Evolutionary conservation across 1,140 invertebrate genomes (phyloP).

Genomic region (Drusus annulatus): DNA sequence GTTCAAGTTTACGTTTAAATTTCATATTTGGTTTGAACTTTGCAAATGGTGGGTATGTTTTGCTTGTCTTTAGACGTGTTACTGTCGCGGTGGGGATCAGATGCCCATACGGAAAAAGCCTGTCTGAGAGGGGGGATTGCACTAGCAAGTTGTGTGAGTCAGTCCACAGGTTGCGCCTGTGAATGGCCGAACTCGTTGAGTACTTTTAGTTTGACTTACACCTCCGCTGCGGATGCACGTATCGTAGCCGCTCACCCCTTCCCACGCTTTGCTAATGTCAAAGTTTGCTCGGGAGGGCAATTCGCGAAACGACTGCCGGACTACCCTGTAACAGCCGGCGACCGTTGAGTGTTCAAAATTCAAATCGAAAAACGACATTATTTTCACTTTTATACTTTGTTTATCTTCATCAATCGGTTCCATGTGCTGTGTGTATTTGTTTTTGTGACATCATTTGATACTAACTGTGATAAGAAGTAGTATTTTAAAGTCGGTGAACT

Average conservation of each 20-base stretch:
- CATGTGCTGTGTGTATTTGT: constrained; percentile 25
- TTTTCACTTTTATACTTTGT: constrained; percentile 11
- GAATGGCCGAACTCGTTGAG: constrained; percentile 27
- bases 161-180: constrained; percentile 27
- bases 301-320: background rate
- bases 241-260: constrained; percentile 4
- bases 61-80: background rate
- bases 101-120: constrained; percentile 20
- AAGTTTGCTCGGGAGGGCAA: constrained; percentile 44
- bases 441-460: constrained; percentile 34
- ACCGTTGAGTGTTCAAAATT: constrained; percentile 19
- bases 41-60: background rate
- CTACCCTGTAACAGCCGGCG: background rate
- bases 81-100: background rate
- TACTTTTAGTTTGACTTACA: constrained; percentile 28
- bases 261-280: constrained; percentile 44
- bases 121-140: constrained; percentile 19
- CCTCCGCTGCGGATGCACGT: constrained; percentile 23
- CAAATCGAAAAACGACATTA: constrained; percentile 22
- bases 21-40: background rate
- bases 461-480: background rate
- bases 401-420: background rate
- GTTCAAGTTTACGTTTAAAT: background rate
- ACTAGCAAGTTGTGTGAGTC: constrained; percentile 16
- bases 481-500: constrained; percentile 3